A percentile compares a stretch with the other conserved stretches of the same genome.
Conservation (phyloP, 2,113 vertebrate species). For the Sceloporus undulatus region DNA sequence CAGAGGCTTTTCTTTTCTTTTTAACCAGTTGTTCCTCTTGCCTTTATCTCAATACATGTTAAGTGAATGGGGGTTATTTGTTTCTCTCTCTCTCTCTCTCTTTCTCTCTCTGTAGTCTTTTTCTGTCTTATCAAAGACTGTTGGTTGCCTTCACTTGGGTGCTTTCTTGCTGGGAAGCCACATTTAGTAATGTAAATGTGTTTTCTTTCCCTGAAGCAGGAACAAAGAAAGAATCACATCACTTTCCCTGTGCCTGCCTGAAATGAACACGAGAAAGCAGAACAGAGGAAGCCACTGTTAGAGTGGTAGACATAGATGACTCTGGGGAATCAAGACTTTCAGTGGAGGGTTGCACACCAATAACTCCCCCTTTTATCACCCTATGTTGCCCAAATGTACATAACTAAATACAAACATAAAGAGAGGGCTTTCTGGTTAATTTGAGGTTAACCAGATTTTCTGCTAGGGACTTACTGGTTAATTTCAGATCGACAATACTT, state of each 20-base stretch:
- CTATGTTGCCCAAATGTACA: not conserved
- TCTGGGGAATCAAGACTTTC: constrained; percentile 35
- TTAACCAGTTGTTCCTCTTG: constrained; percentile 63
- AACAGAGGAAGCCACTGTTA: not conserved
- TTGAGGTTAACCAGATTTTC: not conserved
- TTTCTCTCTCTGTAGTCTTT: constrained; percentile 53
- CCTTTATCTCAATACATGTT: constrained; percentile 71
- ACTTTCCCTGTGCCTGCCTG: constrained; percentile 66
- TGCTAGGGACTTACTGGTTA: not conserved
- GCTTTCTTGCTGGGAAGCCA: constrained; percentile 66
- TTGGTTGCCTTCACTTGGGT: constrained; percentile 65
- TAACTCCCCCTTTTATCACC: not conserved
- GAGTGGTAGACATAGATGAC: not conserved
- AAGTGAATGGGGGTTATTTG: constrained; percentile 73
- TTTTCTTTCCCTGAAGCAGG: constrained; percentile 70
- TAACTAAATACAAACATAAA: not conserved
- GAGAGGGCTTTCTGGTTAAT: not conserved
- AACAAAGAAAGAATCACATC: constrained; percentile 63
- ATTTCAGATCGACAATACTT: constrained; percentile 6
- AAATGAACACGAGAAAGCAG: constrained; percentile 41
- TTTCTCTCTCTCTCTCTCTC: constrained; percentile 23
- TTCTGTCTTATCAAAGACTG: constrained; percentile 75
- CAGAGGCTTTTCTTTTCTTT: constrained; percentile 50
- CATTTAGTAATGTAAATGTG: constrained; percentile 78
- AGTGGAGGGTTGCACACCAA: constrained; percentile 5